Percentiles rank a stretch among this genome's conserved stretches.
Conservation (phyloP, 2,113 vertebrate genomes). For the Oreochromis niloticus region DNA sequence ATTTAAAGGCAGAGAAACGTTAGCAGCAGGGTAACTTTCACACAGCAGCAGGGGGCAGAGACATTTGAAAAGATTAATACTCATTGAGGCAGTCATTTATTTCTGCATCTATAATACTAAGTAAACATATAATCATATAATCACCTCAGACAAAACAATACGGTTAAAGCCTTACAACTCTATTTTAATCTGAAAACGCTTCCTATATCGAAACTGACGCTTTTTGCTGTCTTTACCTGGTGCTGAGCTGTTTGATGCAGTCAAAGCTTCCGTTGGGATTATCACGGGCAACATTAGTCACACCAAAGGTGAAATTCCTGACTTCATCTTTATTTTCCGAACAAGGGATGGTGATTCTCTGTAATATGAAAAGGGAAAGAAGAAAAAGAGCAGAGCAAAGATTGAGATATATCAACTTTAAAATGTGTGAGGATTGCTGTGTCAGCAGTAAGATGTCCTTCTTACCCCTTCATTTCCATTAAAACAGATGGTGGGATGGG, state of each 20-base stretch:
- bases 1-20: neutral
- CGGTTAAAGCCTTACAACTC: neutral
- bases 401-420: neutral
- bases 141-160: neutral
- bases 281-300: constrained; percentile 82
- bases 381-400: neutral
- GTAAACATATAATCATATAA: neutral
- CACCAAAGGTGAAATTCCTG: constrained; percentile 80
- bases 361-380: neutral
- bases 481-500: constrained; percentile 82
- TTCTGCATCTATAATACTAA: neutral
- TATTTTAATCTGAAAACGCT: neutral
- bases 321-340: constrained; percentile 67
- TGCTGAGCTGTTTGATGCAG: constrained; percentile 81
- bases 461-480: constrained; percentile 90
- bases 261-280: constrained; percentile 88
- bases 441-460: neutral
- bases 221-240: constrained; percentile 68
- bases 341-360: constrained; percentile 84
- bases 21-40: constrained; percentile 1
- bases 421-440: neutral
- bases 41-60: neutral
- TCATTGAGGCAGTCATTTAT: neutral
- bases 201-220: neutral
- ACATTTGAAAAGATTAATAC: neutral